phyloP scores from a whole-genome alignment of 1,140 invertebrate species.

The Euschistus heros region DNA sequence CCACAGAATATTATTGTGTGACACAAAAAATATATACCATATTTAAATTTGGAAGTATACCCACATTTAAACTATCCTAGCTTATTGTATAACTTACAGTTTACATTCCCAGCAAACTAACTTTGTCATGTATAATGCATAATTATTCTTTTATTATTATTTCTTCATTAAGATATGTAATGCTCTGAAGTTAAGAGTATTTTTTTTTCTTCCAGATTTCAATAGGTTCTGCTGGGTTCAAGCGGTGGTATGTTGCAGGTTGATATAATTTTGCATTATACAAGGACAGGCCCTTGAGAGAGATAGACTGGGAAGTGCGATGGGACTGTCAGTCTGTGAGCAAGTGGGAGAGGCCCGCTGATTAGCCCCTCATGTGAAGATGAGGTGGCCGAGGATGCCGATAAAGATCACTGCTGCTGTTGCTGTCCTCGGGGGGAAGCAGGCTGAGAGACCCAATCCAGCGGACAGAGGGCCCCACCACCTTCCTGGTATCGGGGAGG shows the following conservation, averaged over 20 bases:
- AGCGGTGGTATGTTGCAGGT: too few relatives aligned
- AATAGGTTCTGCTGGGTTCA: too few relatives aligned
- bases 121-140: conserved; percentile 1
- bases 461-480: conserved; percentile 41
- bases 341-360: not conserved
- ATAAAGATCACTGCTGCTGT: conserved; percentile 23
- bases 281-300: too few relatives aligned
- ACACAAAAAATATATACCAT: conserved; percentile 15
- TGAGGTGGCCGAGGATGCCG: conserved; percentile 23
- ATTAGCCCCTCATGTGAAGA: conserved; percentile 26
- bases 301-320: too few relatives aligned
- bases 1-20: conserved; percentile 2
- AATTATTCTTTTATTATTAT: not conserved
- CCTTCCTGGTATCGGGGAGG: conserved; percentile 39
- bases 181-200: too few relatives aligned
- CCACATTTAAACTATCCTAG: conserved; percentile 12
- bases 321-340: conserved; percentile 7
- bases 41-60: conserved; percentile 14
- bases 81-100: conserved; percentile 13
- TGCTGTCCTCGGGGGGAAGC: conserved; percentile 31
- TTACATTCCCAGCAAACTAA: conserved; percentile 16
- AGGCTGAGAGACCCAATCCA: conserved; percentile 38
- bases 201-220: too few relatives aligned
- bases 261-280: too few relatives aligned
- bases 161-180: too few relatives aligned